Evolutionary conservation across 2,797 vertebrate genomes (phyloP).

Genomic region (Periparus ater): DNA sequence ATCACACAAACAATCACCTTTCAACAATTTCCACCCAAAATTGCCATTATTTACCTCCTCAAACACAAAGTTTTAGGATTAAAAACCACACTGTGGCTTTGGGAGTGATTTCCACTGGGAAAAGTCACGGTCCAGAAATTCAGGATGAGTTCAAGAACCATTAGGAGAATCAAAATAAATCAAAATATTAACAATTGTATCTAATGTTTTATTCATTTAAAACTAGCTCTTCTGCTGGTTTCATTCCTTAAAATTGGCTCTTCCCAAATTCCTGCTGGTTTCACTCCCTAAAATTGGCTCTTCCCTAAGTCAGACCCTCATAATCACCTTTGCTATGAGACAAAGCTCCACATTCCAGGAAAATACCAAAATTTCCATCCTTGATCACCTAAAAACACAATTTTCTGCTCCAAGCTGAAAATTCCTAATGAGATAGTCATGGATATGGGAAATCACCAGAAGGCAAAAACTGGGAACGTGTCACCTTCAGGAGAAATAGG

Average conservation of each 20-base stretch:
- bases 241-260: neutral
- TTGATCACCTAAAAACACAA: neutral
- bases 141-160: no score
- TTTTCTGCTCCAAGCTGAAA: neutral
- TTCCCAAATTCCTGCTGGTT: neutral
- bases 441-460: neutral
- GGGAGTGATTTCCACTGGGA: neutral
- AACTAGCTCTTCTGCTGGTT: neutral
- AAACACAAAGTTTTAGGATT: neutral
- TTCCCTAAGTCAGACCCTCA: neutral
- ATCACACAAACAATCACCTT: neutral
- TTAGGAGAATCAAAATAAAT: neutral
- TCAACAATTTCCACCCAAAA: neutral
- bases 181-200: neutral
- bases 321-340: neutral
- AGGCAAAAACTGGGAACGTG: neutral
- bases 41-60: neutral
- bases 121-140: neutral
- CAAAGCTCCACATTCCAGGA: neutral
- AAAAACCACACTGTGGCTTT: fast-evolving
- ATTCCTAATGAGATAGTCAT: neutral
- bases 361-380: neutral
- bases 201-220: neutral
- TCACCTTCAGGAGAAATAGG: neutral
- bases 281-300: neutral